These are phyloP conservation scores for Pangasius mekongensis DNA, from an alignment of 2,797 vertebrate genomes.

Conservation along the genomic window DNA sequence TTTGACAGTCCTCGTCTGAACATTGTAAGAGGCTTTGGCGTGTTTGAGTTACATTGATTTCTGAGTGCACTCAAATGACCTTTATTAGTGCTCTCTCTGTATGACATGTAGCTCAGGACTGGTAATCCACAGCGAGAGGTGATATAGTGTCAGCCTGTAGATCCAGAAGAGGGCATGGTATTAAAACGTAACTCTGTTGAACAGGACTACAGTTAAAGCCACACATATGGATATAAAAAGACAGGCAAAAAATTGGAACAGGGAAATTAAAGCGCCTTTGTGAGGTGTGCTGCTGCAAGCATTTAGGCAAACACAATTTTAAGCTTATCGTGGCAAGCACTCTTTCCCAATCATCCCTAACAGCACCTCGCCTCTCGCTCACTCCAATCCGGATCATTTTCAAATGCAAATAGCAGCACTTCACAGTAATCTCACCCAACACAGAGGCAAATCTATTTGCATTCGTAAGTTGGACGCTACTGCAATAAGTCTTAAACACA, in stretches of 20 bases:
- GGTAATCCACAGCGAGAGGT: conserved; percentile 54
- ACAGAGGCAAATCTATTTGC: conserved; percentile 64
- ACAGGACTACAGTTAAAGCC: conserved; percentile 50
- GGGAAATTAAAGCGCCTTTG: conserved; percentile 60
- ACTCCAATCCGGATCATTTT: conserved; percentile 66
- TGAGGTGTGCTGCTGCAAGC: conserved; percentile 62
- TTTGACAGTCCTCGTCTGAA: not conserved
- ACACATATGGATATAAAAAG: conserved; percentile 41
- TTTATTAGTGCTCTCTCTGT: conserved; percentile 43
- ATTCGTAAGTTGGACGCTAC: conserved; percentile 61
- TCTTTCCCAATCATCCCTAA: conserved; percentile 63
- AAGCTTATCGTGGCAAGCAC: conserved; percentile 62
- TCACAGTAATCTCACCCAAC: conserved; percentile 67
- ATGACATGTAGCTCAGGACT: conserved; percentile 55
- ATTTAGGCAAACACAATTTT: conserved; percentile 66
- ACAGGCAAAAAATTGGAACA: conserved; percentile 50
- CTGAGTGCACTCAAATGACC: conserved; percentile 40
- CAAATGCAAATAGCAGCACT: conserved; percentile 65
- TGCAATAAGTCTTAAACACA: conserved; percentile 62
- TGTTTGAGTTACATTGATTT: conserved; percentile 46
- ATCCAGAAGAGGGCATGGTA: conserved; percentile 51
- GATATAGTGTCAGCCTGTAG: conserved; percentile 52
- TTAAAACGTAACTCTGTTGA: conserved; percentile 54
- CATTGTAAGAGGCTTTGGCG: conserved; percentile 13
- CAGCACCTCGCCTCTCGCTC: conserved; percentile 59